Conservation (phyloP, 2,113 vertebrate species). For the Microcebus ravelobensis region DNA sequence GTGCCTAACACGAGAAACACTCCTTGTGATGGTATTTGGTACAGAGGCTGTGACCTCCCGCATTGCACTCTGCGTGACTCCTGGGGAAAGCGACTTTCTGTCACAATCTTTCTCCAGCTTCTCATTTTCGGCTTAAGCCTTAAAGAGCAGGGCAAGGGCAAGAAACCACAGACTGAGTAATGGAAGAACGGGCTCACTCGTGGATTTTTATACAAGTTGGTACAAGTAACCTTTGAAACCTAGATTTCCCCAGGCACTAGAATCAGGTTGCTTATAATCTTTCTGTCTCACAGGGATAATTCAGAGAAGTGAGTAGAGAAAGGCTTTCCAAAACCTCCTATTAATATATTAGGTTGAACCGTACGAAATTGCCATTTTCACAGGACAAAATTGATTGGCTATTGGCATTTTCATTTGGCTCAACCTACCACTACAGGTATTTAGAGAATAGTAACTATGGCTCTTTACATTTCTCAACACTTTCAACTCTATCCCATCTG, state of each 20-base stretch:
- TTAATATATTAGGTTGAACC: background rate
- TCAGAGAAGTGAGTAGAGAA: constrained; percentile 34
- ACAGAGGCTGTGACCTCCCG: background rate
- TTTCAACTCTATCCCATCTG: background rate
- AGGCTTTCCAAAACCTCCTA: background rate
- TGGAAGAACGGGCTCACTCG: background rate
- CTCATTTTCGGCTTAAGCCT: background rate
- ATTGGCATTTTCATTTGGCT: background rate
- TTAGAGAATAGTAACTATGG: background rate
- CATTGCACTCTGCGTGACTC: background rate
- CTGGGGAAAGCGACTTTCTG: background rate
- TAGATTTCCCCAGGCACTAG: constrained; percentile 17
- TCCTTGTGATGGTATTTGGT: background rate
- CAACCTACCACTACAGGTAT: background rate
- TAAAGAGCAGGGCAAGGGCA: constrained; percentile 5
- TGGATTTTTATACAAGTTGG: constrained; percentile 1
- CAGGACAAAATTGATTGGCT: background rate
- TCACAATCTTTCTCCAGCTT: constrained; percentile 32
- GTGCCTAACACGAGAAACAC: background rate
- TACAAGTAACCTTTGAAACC: constrained; percentile 9
- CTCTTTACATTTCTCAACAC: background rate
- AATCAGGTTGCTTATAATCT: background rate
- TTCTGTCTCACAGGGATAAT: constrained; percentile 22
- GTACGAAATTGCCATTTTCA: background rate
- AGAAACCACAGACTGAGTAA: constrained; percentile 7